Evolutionary conservation across 1,140 invertebrate genomes (phyloP), one percentile per base, ranked within the genome.

Genomic region (Nymphalis io): DNA sequence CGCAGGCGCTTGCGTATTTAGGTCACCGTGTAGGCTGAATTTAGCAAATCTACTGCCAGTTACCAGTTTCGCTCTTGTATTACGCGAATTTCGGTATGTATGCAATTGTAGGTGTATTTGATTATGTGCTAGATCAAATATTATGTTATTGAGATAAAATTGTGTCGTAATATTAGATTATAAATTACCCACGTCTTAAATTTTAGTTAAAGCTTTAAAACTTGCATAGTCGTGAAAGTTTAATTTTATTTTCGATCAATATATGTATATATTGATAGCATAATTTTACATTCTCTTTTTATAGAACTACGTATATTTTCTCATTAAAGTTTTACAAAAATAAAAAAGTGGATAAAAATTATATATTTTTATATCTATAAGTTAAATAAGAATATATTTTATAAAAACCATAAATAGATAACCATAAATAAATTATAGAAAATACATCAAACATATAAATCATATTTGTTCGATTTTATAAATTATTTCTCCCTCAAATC

Each of bases 1-100:
- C 81, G 85, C 87, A 78, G 84, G 82, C 84, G 83, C 81, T 75
- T 68, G 60, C 63, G 75, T 81, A 90, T 89, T 85, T 90, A 83
- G 88, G 88, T 88, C 88, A 82, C 72, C 75, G 85, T 84, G 88
- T 89, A 82, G 87, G 88, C 78, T 78, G 83, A 80, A 80, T 80
- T 81, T 84, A 83, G 81, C 70, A 79, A 84, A 78, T 73, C 63
- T 71, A 70, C 42, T 65, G 58, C 69, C 53, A 64, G 68, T 69
- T 74, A 71, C 68, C 62, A 38, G 48, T 57, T 16, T 51, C 8
- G 53, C 39, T 67, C 46, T 69, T 59, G 33, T 69, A 61, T 69
- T 70, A 72, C 62, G 62, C 65, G 60, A 64, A 70, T 71, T 76
- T 71, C 62, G 70, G 74, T 73, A 79, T 74, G 69, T 75, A 70